Evolutionary conservation across 2,888 invertebrate species (phyloP), one percentile per base, ranked within the genome.

Genomic region (Polyommatus icarus): DNA sequence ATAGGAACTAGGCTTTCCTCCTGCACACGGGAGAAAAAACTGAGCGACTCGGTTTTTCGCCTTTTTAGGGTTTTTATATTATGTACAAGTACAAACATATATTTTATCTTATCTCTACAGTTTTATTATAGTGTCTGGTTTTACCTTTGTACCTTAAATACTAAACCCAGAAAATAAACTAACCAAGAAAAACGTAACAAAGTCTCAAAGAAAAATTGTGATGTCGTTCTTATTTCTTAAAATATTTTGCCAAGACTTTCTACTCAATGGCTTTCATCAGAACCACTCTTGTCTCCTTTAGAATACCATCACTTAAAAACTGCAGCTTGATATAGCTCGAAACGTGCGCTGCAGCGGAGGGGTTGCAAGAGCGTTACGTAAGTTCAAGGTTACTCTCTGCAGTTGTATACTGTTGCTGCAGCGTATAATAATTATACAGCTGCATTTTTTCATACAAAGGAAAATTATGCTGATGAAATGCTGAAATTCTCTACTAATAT

Each of bases 381-480:
- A 67, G 67, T 67, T 67, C 67, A 67, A 67, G 67, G 67, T 67
- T 67, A 67, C 29, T 15, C 67, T 32, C 67, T 67, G 67, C 67
- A 29, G 29, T 32, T 59, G 15, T 29, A 67, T 67, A 20, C 59
- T 59, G 61, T 32, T 67, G 24, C 29, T 67, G 67, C 24, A 12
- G 24, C 24, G 24, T 61, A 46, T 46, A 46, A 46, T 46, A 46
- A 46, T 46, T 67, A 67, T 67, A 18, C 15, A 29, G 18, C 10
- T 29, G 8, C 29, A 67, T 12, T 67, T 67, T 67, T 6, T 32
- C 32, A 29, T 15, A 15, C 15, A 67, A 29, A 67, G 12, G 7
- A 7, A 29, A 67, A 29, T 15, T 67, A 7, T 29, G 61, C 20
- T 12, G 61, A 61, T 61, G 24, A 61, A 61, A 61, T 24, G 8